Evolutionary conservation across 35 echinoderm and acorn worm genomes (phyloP).

Genomic region (Holothuria glaberrima): DNA sequence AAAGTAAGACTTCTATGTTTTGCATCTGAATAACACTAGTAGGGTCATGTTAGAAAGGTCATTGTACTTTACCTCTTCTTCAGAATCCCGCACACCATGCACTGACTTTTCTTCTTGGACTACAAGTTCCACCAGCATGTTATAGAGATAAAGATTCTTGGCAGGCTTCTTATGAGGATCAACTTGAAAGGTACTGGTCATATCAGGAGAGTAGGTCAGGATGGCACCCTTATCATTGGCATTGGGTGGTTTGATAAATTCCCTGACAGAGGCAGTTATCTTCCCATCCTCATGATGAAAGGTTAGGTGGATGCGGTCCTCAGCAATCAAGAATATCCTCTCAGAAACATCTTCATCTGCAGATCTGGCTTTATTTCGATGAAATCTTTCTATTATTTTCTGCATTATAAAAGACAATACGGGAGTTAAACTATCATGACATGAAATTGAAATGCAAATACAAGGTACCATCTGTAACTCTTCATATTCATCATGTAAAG

Average conservation of each 20-base stretch:
- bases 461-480: background rate
- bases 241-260: conserved; percentile 97
- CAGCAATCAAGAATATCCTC: conserved; percentile 82
- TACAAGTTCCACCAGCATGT: conserved; percentile 81
- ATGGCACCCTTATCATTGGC: conserved; percentile 97
- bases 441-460: background rate
- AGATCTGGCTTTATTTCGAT: conserved; percentile 67
- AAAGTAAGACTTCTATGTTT: no score
- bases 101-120: conserved; percentile 88
- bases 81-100: conserved; percentile 76
- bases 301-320: conserved; percentile 94
- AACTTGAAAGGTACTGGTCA: conserved; percentile 97
- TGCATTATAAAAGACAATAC: conserved; percentile 31
- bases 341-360: conserved; percentile 94
- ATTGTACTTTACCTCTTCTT: conserved; percentile 82
- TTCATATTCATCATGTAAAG: background rate
- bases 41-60: no score
- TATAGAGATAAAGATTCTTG: conserved; percentile 90
- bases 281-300: conserved; percentile 97
- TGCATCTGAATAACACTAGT: no score
- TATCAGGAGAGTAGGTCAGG: conserved; percentile 78
- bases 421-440: background rate
- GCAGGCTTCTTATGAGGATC: conserved; percentile 74
- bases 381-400: conserved; percentile 94
- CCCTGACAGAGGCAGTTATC: conserved; percentile 86